These are phyloP conservation scores for Caenorhabditis briggsae DNA, from an alignment of 1,140 invertebrate species.

Conservation along the genomic window DNA sequence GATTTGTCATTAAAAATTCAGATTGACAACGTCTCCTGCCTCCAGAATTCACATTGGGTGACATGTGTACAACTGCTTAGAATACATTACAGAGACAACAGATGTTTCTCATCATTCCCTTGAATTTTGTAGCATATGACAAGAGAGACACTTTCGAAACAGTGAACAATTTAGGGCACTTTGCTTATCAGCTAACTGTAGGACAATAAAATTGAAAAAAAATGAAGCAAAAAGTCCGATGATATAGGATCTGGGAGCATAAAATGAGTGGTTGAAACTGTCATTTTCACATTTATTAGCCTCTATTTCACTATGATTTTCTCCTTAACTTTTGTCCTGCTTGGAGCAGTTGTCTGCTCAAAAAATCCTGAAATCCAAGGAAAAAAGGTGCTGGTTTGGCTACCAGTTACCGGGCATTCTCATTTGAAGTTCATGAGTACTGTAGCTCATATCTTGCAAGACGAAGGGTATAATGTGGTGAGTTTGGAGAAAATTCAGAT, in stretches of 20 bases:
- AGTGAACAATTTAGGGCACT: too few species aligned
- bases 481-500: not conserved
- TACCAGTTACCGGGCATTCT: not conserved
- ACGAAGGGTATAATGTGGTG: constrained; percentile 30
- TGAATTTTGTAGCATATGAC: not conserved
- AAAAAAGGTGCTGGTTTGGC: not conserved
- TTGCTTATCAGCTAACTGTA: not conserved
- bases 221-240: not conserved
- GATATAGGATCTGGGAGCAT: not conserved
- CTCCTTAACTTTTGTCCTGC: not conserved
- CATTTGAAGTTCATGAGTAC: constrained; percentile 28
- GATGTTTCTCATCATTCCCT: not conserved
- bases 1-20: not conserved
- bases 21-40: constrained; percentile 17
- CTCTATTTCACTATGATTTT: not conserved
- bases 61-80: constrained; percentile 12
- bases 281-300: not conserved
- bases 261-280: not conserved
- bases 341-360: not conserved
- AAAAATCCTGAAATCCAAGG: not conserved
- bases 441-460: not conserved
- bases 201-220: not conserved
- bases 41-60: not conserved
- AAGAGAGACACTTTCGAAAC: not conserved
- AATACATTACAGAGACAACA: constrained; percentile 17